Percentiles rank a stretch among this genome's conserved stretches.
These are phyloP conservation scores for Cheirogaleus major DNA, from an alignment of 2,797 vertebrate species.

Conservation along the genomic window DNA sequence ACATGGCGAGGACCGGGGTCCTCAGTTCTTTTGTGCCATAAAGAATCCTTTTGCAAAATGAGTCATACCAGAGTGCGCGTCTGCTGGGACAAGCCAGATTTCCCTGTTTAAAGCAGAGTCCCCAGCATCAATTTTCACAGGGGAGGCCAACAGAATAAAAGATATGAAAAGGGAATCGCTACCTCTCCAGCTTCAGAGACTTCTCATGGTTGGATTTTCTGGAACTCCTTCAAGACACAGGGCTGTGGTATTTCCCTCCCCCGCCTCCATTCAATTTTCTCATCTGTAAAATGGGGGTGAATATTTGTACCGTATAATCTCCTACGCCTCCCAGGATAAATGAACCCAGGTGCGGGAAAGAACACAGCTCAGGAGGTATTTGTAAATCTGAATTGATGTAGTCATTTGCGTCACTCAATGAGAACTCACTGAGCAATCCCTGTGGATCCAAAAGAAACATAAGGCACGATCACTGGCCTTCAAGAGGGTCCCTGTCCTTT, in stretches of 20 bases:
- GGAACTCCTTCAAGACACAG: background rate
- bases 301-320: accelerated
- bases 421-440: background rate
- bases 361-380: accelerated
- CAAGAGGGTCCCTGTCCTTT: background rate
- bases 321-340: accelerated
- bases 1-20: accelerated
- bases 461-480: background rate
- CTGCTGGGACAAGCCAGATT: background rate
- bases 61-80: background rate
- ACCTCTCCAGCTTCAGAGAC: background rate
- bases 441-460: background rate
- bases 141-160: background rate
- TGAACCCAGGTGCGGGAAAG: background rate
- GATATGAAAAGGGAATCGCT: background rate
- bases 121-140: background rate
- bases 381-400: background rate
- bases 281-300: background rate
- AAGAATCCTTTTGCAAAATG: background rate
- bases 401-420: accelerated
- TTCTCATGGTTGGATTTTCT: background rate
- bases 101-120: background rate
- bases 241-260: accelerated
- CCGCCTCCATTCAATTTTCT: background rate
- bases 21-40: background rate